phyloP scores from a whole-genome alignment of 2,888 invertebrate species.

The Ashinkailepas kermadecensis region DNA sequence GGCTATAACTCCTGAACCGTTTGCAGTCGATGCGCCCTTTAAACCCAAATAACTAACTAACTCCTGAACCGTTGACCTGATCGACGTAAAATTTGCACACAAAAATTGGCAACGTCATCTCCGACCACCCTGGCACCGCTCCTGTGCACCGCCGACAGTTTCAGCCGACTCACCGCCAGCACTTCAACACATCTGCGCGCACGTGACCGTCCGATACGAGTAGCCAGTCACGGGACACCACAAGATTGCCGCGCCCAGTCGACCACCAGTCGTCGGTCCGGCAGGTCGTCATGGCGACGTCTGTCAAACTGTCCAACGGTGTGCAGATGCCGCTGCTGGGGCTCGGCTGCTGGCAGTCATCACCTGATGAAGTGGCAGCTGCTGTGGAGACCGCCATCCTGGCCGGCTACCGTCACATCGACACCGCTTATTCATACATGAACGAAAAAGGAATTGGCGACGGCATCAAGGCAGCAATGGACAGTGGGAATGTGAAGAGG shows the following conservation, averaged over 20 bases:
- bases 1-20: too few relatives aligned
- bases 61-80: too few relatives aligned
- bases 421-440: slow-evolving; percentile 28
- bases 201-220: background rate
- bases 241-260: background rate
- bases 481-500: background rate
- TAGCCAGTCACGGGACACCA: background rate
- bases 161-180: too few relatives aligned
- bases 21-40: too few relatives aligned
- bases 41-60: too few relatives aligned
- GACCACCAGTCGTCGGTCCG: background rate
- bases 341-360: slow-evolving; percentile 28
- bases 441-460: slow-evolving; percentile 27
- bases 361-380: background rate
- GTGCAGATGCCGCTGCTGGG: slow-evolving; percentile 30
- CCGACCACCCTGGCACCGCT: too few relatives aligned
- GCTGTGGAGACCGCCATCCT: slow-evolving; percentile 26
- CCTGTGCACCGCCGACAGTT: too few relatives aligned
- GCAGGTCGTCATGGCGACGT: background rate
- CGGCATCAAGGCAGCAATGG: slow-evolving; percentile 14
- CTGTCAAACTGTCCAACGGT: slow-evolving; percentile 25
- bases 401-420: slow-evolving; percentile 29
- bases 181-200: background rate
- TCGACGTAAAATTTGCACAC: too few relatives aligned
- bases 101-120: too few relatives aligned